Evolutionary conservation across 2,797 vertebrate genomes (phyloP).

Genomic region (Chelonia mydas): DNA sequence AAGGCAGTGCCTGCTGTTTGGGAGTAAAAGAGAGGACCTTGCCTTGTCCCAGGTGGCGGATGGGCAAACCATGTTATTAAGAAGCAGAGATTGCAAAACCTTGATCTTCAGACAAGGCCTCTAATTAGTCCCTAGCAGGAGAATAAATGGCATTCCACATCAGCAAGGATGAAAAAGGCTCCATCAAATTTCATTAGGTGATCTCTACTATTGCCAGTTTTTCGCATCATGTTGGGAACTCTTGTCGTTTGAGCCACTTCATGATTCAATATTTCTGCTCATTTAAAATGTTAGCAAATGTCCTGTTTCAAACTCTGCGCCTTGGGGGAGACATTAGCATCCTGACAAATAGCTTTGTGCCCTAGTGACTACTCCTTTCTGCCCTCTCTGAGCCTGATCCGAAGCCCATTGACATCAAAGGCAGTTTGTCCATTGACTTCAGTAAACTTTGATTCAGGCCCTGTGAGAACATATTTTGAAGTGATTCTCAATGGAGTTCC

Average conservation of each 20-base stretch:
- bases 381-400: background rate
- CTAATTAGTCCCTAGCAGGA: constrained; percentile 84
- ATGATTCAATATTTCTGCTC: constrained; percentile 25
- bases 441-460: background rate
- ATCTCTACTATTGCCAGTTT: constrained; percentile 72
- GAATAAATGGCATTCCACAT: constrained; percentile 85
- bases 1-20: constrained; percentile 80
- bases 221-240: constrained; percentile 64
- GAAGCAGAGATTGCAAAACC: constrained; percentile 83
- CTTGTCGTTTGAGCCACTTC: constrained; percentile 64
- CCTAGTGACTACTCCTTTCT: background rate
- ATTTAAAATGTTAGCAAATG: constrained; percentile 28
- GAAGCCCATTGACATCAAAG: rapidly evolving
- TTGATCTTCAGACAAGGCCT: constrained; percentile 86
- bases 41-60: constrained; percentile 87
- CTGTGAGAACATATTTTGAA: background rate
- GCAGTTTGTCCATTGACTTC: constrained; percentile 13
- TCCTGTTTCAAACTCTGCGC: background rate
- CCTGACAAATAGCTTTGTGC: constrained; percentile 17
- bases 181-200: constrained; percentile 76
- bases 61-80: constrained; percentile 89
- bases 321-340: constrained; percentile 42
- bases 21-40: constrained; percentile 76
- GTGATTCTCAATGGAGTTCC: background rate
- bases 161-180: constrained; percentile 72